phyloP scores from a whole-genome alignment of 2,113 vertebrate species.

The Zosterops lateralis region DNA sequence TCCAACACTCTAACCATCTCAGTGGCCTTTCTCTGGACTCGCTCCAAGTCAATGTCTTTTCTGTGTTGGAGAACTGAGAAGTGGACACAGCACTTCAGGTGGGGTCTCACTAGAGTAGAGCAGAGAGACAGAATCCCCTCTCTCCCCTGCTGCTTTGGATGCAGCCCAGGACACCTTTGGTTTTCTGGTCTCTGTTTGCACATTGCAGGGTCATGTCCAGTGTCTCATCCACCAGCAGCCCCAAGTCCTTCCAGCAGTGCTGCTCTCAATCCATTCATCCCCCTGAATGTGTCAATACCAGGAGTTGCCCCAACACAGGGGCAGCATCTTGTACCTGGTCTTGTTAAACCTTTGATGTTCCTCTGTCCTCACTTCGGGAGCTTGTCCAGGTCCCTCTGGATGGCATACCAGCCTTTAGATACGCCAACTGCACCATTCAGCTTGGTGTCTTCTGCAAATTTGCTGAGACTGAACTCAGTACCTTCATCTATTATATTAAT shows the following conservation, averaged over 20 bases:
- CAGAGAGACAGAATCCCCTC: background rate
- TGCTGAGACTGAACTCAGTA: background rate
- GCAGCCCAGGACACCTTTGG: background rate
- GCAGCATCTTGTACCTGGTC: background rate
- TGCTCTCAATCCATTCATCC: background rate
- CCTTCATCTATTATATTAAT: background rate
- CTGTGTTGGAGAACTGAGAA: background rate
- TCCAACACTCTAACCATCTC: background rate
- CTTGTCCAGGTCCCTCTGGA: background rate
- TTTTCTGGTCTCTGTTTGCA: background rate
- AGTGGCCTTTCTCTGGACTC: background rate
- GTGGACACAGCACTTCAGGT: background rate
- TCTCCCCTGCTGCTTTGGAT: background rate
- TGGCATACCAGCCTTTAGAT: background rate
- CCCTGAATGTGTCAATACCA: fast-evolving
- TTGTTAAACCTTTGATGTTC: background rate
- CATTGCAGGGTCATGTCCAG: too few species aligned
- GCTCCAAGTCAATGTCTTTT: background rate
- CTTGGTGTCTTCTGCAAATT: background rate
- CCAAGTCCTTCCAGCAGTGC: background rate
- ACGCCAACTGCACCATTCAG: background rate
- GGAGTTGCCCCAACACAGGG: background rate
- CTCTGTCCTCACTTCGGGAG: background rate
- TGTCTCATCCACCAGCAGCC: background rate
- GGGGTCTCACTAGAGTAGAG: background rate